Conservation (phyloP, 37 sponge, comb jelly and placozoan species). For the Diacarnus erythraeanus region DNA sequence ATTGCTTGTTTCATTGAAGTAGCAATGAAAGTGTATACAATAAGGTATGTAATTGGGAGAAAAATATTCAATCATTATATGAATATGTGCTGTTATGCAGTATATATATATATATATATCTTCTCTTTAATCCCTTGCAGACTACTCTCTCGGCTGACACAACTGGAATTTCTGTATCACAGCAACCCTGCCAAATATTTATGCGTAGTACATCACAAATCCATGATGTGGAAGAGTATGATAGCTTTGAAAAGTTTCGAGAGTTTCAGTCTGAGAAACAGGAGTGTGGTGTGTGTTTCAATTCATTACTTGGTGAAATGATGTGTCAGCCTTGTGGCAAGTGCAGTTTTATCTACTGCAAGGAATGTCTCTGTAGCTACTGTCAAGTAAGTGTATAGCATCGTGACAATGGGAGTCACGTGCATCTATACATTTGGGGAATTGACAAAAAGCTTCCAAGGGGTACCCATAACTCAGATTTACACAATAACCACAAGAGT, state of each 20-base stretch:
- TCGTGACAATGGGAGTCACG: too few species aligned
- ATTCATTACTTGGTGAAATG: constrained; percentile 14
- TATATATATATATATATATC: too few species aligned
- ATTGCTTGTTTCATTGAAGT: too few species aligned
- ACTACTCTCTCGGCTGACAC: background rate
- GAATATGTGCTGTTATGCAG: too few species aligned
- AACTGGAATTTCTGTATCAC: background rate
- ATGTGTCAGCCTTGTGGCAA: constrained; percentile 34
- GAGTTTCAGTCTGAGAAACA: constrained; percentile 44
- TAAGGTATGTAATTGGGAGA: too few species aligned
- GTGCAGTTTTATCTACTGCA: constrained; percentile 57
- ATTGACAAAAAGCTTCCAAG: too few species aligned
- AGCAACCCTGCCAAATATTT: constrained; percentile 35
- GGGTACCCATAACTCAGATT: background rate
- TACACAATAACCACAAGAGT: background rate
- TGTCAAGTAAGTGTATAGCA: constrained; percentile 59
- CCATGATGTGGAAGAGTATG: constrained; percentile 53
- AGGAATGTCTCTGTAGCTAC: constrained; percentile 40
- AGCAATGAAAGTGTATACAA: too few species aligned
- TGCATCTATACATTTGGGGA: too few species aligned
- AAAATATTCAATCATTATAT: too few species aligned
- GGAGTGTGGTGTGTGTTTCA: constrained; percentile 57
- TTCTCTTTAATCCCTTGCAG: too few species aligned
- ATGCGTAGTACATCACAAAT: constrained; percentile 49
- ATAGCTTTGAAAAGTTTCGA: constrained; percentile 37